Evolutionary conservation across 2,113 vertebrate genomes (phyloP), one percentile per base, ranked within the genome.

Genomic region (Anarrhichthys ocellatus): DNA sequence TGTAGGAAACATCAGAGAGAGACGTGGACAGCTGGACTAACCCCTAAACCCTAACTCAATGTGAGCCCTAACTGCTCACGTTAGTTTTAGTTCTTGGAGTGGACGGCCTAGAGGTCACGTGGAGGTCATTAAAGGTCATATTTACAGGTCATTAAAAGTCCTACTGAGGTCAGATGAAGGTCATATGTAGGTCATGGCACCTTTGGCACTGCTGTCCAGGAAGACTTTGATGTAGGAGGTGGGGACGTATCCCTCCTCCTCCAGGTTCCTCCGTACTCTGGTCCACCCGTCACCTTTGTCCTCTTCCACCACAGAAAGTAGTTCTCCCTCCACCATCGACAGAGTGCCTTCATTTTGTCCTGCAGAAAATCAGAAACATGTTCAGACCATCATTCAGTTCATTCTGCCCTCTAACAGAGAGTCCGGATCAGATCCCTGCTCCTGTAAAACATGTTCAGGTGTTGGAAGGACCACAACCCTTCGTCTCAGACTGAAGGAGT

Each of bases 231-330:
- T 96, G 91, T 99, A 99, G 0, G 98, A 99, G 0, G 98, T 99
- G 56, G 98, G 98, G 76, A 99, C 98, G 5, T 99, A 99, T 86
- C 98, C 98, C 86, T 99, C 98, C 86, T 99, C 98, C 0, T 99
- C 97, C 87, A 97, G 96, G 4, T 92, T 97, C 84, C 96, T 93
- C 24, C 98, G 96, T 15, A 99, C 98, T 34, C 98, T 95, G 0
- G 98, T 99, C 98, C 98, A 99, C 2, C 98, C 98, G 0, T 99
- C 98, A 0, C 98, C 98, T 88, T 98, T 99, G 94, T 99, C 98
- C 62, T 99, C 98, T 86, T 99, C 98, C 44, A 99, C 99, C 20
- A 99, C 97, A 3, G 94, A 98, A 46, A 99, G 94, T 70, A 96
- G 94, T 87, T 99, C 98, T 9, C 97, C 98, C 90, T 99, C 98